Conservation (phyloP, 1,140 invertebrate genomes). For the Notospermus geniculatus region DNA sequence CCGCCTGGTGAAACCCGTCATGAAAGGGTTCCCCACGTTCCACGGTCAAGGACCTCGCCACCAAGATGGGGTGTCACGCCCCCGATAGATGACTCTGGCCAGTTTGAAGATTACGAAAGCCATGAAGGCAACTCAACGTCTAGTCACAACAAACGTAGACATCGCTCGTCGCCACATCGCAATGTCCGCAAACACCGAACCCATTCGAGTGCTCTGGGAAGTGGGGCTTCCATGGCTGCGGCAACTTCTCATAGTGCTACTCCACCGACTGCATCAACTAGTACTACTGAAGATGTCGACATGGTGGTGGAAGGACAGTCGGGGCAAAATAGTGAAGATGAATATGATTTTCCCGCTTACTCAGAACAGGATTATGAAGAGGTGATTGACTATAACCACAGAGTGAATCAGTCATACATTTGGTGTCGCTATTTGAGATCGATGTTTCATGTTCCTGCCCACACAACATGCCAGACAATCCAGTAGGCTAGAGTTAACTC, state of each 20-base stretch:
- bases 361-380: slow-evolving; percentile 27
- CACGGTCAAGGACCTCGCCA: slow-evolving; percentile 48
- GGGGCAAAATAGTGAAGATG: slow-evolving; percentile 77
- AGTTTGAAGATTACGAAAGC: slow-evolving; percentile 44
- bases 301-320: slow-evolving; percentile 36
- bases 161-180: slow-evolving; percentile 50
- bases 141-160: slow-evolving; percentile 63
- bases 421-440: no score
- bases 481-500: no score
- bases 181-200: slow-evolving; percentile 44
- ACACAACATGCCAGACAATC: no score
- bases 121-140: slow-evolving; percentile 58
- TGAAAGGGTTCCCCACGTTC: slow-evolving; percentile 39
- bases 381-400: slow-evolving; percentile 1
- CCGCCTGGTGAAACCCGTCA: slow-evolving; percentile 53
- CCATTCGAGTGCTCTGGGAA: slow-evolving; percentile 12
- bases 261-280: slow-evolving; percentile 9
- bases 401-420: no score
- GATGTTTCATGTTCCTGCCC: no score
- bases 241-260: slow-evolving; percentile 18
- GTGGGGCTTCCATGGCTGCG: slow-evolving; percentile 14
- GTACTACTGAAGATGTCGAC: slow-evolving; percentile 17
- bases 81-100: slow-evolving; percentile 59
- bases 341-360: slow-evolving; percentile 64
- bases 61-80: slow-evolving; percentile 53